Percentiles rank a stretch among this genome's conserved stretches.
Evolutionary conservation across 2,113 vertebrate genomes (phyloP).

Genomic region (Myrmophylax atrothorax): DNA sequence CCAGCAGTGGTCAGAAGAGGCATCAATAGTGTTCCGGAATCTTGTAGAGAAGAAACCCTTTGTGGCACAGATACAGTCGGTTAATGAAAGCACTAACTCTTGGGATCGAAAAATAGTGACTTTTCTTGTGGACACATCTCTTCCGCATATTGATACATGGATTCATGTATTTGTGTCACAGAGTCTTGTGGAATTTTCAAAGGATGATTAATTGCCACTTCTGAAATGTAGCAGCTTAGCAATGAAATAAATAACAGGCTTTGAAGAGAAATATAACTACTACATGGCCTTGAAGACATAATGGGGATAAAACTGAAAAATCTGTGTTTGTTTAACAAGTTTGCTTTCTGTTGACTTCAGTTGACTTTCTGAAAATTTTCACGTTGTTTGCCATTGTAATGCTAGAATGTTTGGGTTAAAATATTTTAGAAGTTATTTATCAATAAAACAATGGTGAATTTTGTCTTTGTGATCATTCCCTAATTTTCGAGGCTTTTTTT

Average conservation of each 20-base stretch:
- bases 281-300: slow-evolving; percentile 61
- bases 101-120: slow-evolving; percentile 83
- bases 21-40: slow-evolving; percentile 91
- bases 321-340: slow-evolving; percentile 72
- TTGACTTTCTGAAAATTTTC: slow-evolving; percentile 72
- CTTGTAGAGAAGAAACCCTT: slow-evolving; percentile 90
- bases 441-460: slow-evolving; percentile 55
- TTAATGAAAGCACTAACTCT: slow-evolving; percentile 75
- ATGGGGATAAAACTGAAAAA: slow-evolving; percentile 52
- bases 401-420: slow-evolving; percentile 64
- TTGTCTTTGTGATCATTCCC: background rate
- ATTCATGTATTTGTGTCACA: slow-evolving; percentile 89
- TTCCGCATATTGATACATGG: slow-evolving; percentile 86
- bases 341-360: slow-evolving; percentile 70
- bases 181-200: slow-evolving; percentile 75
- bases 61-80: slow-evolving; percentile 85
- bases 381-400: slow-evolving; percentile 75
- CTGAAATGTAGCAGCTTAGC: slow-evolving; percentile 64
- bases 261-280: slow-evolving; percentile 57
- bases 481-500: background rate
- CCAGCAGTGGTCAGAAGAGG: slow-evolving; percentile 88
- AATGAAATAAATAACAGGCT: slow-evolving; percentile 69
- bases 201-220: slow-evolving; percentile 66
- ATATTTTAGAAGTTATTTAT: slow-evolving; percentile 69
- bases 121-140: slow-evolving; percentile 89